phyloP scores from a whole-genome alignment of 2,888 invertebrate species.

The Chymomyza amoena region DNA sequence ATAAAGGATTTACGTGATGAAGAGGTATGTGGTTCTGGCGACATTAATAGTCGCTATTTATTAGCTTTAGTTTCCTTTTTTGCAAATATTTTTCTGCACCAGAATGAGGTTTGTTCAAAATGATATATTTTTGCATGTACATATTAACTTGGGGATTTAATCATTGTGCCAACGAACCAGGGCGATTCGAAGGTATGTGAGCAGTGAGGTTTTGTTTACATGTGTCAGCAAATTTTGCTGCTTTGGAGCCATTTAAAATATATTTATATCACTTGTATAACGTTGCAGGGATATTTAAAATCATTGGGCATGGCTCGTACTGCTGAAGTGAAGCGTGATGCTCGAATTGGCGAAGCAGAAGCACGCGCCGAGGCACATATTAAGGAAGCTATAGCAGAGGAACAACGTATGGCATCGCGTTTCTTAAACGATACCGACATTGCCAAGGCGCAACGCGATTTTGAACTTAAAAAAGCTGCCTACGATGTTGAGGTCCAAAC shows the following conservation, averaged over 20 bases:
- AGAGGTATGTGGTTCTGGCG: slow-evolving; percentile 83
- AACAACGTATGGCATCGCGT: slow-evolving; percentile 95
- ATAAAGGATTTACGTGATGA: slow-evolving; percentile 96
- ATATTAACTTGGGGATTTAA: slow-evolving; percentile 50
- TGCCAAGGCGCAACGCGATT: slow-evolving; percentile 97
- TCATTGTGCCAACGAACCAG: slow-evolving; percentile 50
- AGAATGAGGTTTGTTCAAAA: neutral
- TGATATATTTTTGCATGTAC: slow-evolving; percentile 57
- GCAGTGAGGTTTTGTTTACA: neutral
- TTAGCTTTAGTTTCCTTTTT: slow-evolving; percentile 1
- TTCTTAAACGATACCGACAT: slow-evolving; percentile 98
- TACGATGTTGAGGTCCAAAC: slow-evolving; percentile 98
- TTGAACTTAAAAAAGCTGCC: slow-evolving; percentile 97
- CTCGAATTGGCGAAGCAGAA: slow-evolving; percentile 97
- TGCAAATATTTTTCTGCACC: slow-evolving; percentile 20
- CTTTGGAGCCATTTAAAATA: neutral
- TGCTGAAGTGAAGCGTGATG: slow-evolving; percentile 96
- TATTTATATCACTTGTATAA: neutral
- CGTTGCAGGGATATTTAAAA: slow-evolving; percentile 85
- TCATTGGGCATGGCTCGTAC: slow-evolving; percentile 97
- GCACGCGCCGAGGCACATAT: slow-evolving; percentile 90
- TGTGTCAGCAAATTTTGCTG: neutral
- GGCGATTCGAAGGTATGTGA: slow-evolving; percentile 78
- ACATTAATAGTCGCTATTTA: slow-evolving; percentile 59
- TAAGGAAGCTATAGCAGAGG: slow-evolving; percentile 95